Base-by-base conservation (phyloP, 92 coral and sea anemone species). In the Umimayanthus kanabou region DNA sequence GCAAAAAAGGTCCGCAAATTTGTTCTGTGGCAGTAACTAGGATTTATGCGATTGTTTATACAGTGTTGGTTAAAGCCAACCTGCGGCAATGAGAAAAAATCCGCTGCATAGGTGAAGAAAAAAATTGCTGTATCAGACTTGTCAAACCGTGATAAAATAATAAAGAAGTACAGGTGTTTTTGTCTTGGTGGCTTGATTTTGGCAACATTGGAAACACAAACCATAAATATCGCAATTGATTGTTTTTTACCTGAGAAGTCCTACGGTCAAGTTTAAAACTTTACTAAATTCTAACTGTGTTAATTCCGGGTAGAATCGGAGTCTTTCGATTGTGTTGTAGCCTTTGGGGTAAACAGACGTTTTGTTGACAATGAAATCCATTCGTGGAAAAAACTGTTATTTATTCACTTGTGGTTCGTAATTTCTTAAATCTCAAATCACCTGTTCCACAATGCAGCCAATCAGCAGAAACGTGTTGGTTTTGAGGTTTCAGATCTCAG, bases 361-460 rank as follows among this genome's bases (percentile, higher is more conserved):
- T 42, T 80, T 23, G 26, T 49, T 25, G 61, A 66, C 76, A 82
- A 39, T 22, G 39, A 69, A 28, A 6, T 66, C 42, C 76, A 66
- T 66, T 42, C 64, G 77, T 40, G 64, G 39, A 82, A 71, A 65
- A 82, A 71, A 65, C 29, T 57, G 73, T 82, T 82, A 82, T 82
- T 66, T 82, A 82, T 82, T 82, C 76, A 39, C 86, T 82, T 82
- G 86, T 40, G 86, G 86, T 82, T 28, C 40, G 7, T 42, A 67
- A 82, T 42, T 14, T 42, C 86, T 82, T 42, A 82, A 82, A 67
- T 42, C 73, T 14, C 69, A 69, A 66, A 82, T 80, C 86, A 82
- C 86, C 86, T 82, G 86, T 66, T 67, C 86, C 16, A 20, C 13
- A 25, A 10, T 20, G 0, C 39, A 82, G 40, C 86, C 86, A 82